Evolutionary conservation across 2,113 vertebrate species (phyloP), one percentile per base, ranked within the genome.

Genomic region (Antennarius striatus): DNA sequence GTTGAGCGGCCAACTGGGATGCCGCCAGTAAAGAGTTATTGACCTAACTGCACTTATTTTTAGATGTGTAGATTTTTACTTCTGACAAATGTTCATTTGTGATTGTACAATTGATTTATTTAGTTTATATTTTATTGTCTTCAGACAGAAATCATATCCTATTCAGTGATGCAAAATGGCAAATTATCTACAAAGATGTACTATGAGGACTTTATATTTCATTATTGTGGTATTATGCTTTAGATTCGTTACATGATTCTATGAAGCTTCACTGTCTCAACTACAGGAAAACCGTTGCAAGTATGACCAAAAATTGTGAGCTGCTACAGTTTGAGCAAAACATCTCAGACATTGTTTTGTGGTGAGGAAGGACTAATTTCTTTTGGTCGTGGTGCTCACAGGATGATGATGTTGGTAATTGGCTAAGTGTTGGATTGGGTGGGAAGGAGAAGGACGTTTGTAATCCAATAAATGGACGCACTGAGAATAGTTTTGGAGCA

Each of bases 381-480:
- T 74, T 56, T 46, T 67, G 70, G 74, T 22, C 17, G 30, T 63
- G 51, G 47, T 74, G 48, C 54, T 72, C 71, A 67, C 56, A 68
- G 81, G 84, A 80, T 80, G 57, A 70, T 64, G 78, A 67, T 69
- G 84, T 73, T 66, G 55, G 58, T 90, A 90, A 91, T 88, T 86
- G 84, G 89, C 86, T 90, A 80, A 86, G 71, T n/a, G 68, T 54
- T 77, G 76, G 61, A 73, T 78, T 75, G 76, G 79, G 64, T 67
- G 65, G 87, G 70, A 74, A 53, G 16, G 73, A 80, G 59, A 17
- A 17, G 80, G 60, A 57, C 55, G 54, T 8, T 42, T 11, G 45
- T 92, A 92, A 93, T 92, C 92, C 91, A 91, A 87, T 89, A 88
- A 56, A 83, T 67, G 58, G 83, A 80, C 78, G 86, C 74, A 68